Base-by-base conservation (phyloP, 2,797 vertebrate species). In the Dendrocincla fuliginosa region DNA sequence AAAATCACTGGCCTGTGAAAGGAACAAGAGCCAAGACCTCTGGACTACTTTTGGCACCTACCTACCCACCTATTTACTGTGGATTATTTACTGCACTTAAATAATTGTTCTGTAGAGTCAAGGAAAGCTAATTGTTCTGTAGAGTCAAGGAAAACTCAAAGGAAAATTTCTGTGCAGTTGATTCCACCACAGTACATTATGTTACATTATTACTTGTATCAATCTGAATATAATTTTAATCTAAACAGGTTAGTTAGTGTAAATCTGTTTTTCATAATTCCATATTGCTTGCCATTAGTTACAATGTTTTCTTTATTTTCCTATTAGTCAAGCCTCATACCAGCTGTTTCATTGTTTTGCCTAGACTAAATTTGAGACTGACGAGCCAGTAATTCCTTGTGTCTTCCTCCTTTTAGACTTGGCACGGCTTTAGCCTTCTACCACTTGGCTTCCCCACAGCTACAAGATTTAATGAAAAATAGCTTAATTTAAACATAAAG, bases 281-380 rank as follows among this genome's bases (percentile, higher is more conserved):
- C 30, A 10, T 84, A 69, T 65, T 86, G n/a, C 17, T 86, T 88
- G 24, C 17, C n/a, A 47, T 75, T 78, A 71, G 14, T 71, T 88
- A 70, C 55, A 84, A 86, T 46, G 17, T 52, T 65, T 22, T 42
- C 30, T 90, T 77, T 70, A 69, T 70, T 84, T 91, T 47, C 42
- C 33, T 91, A 47, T 88, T 97, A 94, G 65, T 78, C 65, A 86
- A 71, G 42, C 23, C 32, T 84, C 90, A 47, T 74, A 55, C 53
- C 69, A 91, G 65, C 65, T 93, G 69, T 61, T 94, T 44, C 41
- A 49, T 65, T 90, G 73, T 88, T 95, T 88, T 61, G 50, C 55
- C 47, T 69, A 27, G 35, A 39, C 73, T 92, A 57, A 89, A 95
- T 87, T 27, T 87, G 79, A 89, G 68, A 57, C 25, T 53, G 64